Percentiles rank a stretch among this genome's conserved stretches.
Conservation (phyloP, 2,113 vertebrate species). For the Silurus asotus region DNA sequence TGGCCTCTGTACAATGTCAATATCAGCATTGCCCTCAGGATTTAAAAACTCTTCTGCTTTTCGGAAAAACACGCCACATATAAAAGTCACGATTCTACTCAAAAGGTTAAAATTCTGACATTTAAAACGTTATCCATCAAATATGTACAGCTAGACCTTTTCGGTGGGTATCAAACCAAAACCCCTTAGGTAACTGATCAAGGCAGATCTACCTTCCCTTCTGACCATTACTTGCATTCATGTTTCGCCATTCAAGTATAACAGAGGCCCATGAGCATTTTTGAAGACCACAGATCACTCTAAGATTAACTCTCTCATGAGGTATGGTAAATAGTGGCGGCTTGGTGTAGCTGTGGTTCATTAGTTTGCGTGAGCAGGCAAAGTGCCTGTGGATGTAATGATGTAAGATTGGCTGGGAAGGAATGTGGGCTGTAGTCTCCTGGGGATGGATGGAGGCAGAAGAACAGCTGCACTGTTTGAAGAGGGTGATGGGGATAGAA, state of each 20-base stretch:
- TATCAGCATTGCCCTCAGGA: slow-evolving; percentile 35
- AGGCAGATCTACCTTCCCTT: not conserved
- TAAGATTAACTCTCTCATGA: slow-evolving; percentile 16
- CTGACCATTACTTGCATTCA: not conserved
- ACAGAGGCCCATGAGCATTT: slow-evolving; percentile 10
- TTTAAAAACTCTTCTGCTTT: slow-evolving; percentile 13
- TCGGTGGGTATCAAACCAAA: slow-evolving; percentile 30
- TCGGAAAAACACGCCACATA: slow-evolving; percentile 1
- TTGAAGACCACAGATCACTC: not conserved
- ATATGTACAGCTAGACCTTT: slow-evolving; percentile 32
- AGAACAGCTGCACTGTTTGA: slow-evolving; percentile 48
- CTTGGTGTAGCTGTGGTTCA: slow-evolving; percentile 1
- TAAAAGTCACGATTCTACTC: slow-evolving; percentile 27
- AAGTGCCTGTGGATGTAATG: slow-evolving; percentile 48
- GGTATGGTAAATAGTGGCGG: slow-evolving; percentile 27
- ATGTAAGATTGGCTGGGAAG: slow-evolving; percentile 28
- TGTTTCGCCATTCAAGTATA: not conserved
- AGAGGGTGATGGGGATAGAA: slow-evolving; percentile 22
- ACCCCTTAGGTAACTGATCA: slow-evolving; percentile 19
- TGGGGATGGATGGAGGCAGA: slow-evolving; percentile 27
- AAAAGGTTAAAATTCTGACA: slow-evolving; percentile 43
- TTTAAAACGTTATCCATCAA: slow-evolving; percentile 39
- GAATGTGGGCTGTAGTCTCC: slow-evolving; percentile 47
- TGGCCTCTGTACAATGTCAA: slow-evolving; percentile 34
- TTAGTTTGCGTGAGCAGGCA: slow-evolving; percentile 29